phyloP scores from a whole-genome alignment of 2,113 vertebrate genomes.

The Ictidomys tridecemlineatus region DNA sequence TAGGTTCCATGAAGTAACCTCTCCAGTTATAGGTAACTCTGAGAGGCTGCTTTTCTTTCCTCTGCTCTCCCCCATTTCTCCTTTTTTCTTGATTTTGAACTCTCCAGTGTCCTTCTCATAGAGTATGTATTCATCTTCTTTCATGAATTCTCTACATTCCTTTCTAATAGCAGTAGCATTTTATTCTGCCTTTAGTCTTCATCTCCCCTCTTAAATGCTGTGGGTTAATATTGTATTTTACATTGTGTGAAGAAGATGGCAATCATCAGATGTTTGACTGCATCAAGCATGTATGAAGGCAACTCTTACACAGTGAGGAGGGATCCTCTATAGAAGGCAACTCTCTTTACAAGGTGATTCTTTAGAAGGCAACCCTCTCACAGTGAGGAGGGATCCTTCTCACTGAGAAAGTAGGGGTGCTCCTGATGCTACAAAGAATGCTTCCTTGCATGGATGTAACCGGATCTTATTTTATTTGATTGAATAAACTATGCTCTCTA shows the following conservation, averaged over 20 bases:
- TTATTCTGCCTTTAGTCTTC: background rate
- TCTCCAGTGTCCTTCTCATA: background rate
- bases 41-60: background rate
- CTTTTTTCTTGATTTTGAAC: background rate
- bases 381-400: background rate
- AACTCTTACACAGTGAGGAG: background rate
- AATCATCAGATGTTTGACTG: background rate
- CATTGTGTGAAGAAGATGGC: background rate
- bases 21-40: background rate
- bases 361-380: background rate
- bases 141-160: background rate
- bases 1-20: background rate
- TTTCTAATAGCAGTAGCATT: background rate
- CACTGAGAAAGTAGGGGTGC: background rate
- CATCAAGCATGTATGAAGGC: background rate
- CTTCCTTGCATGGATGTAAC: background rate
- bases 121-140: background rate
- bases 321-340: background rate
- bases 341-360: no score
- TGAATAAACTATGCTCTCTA: slow-evolving; percentile 12
- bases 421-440: background rate
- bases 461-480: background rate
- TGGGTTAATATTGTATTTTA: background rate
- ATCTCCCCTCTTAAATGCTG: background rate
- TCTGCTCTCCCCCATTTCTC: background rate